Conservation (phyloP, 2,113 vertebrate genomes). For the Vireo altiloquus region DNA sequence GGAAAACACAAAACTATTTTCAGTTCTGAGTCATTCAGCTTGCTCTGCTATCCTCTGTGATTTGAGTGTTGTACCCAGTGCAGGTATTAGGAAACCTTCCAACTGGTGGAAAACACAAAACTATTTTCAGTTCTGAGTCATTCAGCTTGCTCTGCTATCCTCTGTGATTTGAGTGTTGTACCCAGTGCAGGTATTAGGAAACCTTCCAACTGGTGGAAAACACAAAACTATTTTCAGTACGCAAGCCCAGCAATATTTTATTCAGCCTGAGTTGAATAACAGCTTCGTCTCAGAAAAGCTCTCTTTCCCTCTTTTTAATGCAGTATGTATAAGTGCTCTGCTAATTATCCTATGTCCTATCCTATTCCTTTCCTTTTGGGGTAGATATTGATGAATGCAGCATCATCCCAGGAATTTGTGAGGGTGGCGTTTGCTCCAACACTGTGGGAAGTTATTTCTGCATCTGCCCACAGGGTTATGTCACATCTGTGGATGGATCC, state of each 20-base stretch:
- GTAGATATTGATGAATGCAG: slow-evolving; percentile 94
- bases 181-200: not conserved
- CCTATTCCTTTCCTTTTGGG: slow-evolving; percentile 34
- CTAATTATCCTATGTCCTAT: not conserved
- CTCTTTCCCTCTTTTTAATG: not conserved
- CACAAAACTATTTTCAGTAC: not conserved
- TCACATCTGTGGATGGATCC: slow-evolving; percentile 85
- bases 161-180: not conserved
- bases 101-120: too few species aligned
- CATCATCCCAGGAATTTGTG: slow-evolving; percentile 84
- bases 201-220: not conserved
- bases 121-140: too few species aligned
- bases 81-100: too few species aligned
- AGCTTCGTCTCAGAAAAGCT: not conserved
- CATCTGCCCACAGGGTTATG: slow-evolving; percentile 84
- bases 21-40: too few species aligned
- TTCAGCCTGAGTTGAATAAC: not conserved
- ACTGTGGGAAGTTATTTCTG: slow-evolving; percentile 94
- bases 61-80: too few species aligned
- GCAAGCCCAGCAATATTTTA: not conserved
- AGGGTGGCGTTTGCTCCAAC: slow-evolving; percentile 91
- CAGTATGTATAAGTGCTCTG: not conserved
- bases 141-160: rapidly evolving
- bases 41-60: too few species aligned
- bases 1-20: too few species aligned